A percentile compares a stretch with the other conserved stretches of the same genome.
Evolutionary conservation across 2,113 vertebrate genomes (phyloP).

Genomic region (Camelus dromedarius): DNA sequence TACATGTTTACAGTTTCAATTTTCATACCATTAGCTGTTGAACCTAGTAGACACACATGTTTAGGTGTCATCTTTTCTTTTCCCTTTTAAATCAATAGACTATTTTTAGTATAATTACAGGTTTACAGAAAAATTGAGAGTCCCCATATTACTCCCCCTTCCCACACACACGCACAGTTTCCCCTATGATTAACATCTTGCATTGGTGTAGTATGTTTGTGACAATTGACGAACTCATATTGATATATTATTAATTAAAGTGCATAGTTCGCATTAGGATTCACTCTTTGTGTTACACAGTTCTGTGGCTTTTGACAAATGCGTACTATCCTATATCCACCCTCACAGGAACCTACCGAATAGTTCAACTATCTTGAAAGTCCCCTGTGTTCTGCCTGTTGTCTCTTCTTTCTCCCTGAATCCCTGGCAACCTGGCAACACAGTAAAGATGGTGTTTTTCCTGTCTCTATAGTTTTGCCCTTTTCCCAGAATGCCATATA

Average conservation of each 20-base stretch:
- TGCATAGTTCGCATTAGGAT: neutral
- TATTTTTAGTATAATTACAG: neutral
- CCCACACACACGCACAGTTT: neutral
- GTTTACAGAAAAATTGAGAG: neutral
- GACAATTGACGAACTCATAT: neutral
- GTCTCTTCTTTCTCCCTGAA: neutral
- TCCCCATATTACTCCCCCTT: neutral
- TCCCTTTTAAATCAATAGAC: neutral
- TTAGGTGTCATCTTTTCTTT: neutral
- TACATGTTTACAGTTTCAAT: neutral
- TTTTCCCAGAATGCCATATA: neutral
- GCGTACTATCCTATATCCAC: neutral
- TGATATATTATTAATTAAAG: neutral
- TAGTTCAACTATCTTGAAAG: neutral
- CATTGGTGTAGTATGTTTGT: neutral
- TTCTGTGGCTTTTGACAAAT: constrained; percentile 14
- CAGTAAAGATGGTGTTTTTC: neutral
- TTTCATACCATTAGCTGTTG: neutral
- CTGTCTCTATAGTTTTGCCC: neutral
- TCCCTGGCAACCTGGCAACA: neutral
- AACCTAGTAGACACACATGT: neutral
- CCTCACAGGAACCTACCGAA: neutral
- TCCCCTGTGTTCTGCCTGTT: too few species aligned
- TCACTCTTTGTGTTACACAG: neutral
- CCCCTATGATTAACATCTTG: neutral